A percentile compares a stretch with the other conserved stretches of the same genome.
These are phyloP conservation scores for Suncus etruscus DNA, from an alignment of 2,113 vertebrate genomes.

Conservation along the genomic window DNA sequence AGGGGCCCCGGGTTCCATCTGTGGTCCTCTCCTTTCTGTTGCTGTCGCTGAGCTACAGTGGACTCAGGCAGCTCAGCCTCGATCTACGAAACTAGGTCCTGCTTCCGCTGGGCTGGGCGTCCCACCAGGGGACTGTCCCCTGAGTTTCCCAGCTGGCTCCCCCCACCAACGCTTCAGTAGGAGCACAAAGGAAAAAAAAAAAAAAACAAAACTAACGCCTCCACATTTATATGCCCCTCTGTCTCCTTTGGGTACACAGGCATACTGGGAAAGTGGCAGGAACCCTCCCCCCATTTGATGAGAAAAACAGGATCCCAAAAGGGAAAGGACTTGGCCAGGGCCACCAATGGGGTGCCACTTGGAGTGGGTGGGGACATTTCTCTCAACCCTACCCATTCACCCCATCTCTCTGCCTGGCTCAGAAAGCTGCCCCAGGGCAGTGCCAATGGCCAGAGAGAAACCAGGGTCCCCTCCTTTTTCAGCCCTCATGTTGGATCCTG, in stretches of 20 bases:
- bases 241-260: neutral
- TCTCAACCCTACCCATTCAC: neutral
- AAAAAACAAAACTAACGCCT: slow-evolving; percentile 1
- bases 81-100: slow-evolving; percentile 11
- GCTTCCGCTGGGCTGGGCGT: slow-evolving; percentile 61
- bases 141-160: no score
- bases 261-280: neutral
- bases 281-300: neutral
- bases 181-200: no score
- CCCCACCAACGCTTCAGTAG: no score
- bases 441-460: neutral
- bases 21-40: slow-evolving; percentile 65
- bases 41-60: neutral
- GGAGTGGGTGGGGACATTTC: neutral
- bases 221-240: slow-evolving; percentile 47
- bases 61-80: slow-evolving; percentile 30
- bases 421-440: no score
- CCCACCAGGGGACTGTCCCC: neutral
- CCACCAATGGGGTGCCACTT: slow-evolving; percentile 2
- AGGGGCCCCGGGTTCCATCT: neutral
- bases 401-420: neutral
- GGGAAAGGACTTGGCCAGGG: neutral
- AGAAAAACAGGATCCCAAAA: slow-evolving; percentile 9
- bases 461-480: neutral
- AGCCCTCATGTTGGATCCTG: neutral